phyloP scores from a whole-genome alignment of 2,888 invertebrate species.

The Stegana nigrithorax region DNA sequence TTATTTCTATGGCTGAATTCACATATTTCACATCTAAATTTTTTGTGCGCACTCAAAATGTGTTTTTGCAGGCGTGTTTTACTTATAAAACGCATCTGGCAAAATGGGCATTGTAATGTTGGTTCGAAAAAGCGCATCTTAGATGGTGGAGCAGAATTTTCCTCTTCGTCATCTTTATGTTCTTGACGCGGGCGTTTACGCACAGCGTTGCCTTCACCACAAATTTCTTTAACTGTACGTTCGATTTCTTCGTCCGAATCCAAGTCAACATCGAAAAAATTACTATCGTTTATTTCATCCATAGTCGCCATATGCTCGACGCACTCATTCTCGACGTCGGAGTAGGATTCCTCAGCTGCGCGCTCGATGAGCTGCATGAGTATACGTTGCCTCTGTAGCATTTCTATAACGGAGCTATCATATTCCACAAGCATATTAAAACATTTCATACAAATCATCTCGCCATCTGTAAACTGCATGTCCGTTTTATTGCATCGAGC shows the following conservation, averaged over 20 bases:
- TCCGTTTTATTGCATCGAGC: not conserved
- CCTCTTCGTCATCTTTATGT: not conserved
- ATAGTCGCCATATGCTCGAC: slow-evolving; percentile 35
- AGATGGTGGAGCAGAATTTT: not conserved
- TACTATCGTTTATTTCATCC: slow-evolving; percentile 36
- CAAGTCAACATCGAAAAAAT: slow-evolving; percentile 36
- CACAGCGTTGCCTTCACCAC: not conserved
- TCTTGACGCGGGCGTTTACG: not conserved
- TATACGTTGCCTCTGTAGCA: not conserved
- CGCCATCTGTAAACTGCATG: not conserved
- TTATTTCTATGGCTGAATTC: slow-evolving; percentile 48
- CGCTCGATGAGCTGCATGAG: slow-evolving; percentile 33
- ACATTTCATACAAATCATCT: not conserved
- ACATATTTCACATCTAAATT: slow-evolving; percentile 40
- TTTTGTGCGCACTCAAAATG: slow-evolving; percentile 39
- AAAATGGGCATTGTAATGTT: slow-evolving; percentile 37
- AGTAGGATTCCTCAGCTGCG: slow-evolving; percentile 33
- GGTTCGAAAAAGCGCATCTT: slow-evolving; percentile 4
- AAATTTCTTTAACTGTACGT: slow-evolving; percentile 37
- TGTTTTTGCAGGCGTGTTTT: slow-evolving; percentile 36
- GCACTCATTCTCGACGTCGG: slow-evolving; percentile 41
- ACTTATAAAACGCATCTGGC: slow-evolving; percentile 40
- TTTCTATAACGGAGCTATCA: not conserved
- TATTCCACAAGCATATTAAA: not conserved
- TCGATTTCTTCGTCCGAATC: slow-evolving; percentile 41